phyloP scores from a whole-genome alignment of 2,888 invertebrate species.

The Tubulanus polymorphus region DNA sequence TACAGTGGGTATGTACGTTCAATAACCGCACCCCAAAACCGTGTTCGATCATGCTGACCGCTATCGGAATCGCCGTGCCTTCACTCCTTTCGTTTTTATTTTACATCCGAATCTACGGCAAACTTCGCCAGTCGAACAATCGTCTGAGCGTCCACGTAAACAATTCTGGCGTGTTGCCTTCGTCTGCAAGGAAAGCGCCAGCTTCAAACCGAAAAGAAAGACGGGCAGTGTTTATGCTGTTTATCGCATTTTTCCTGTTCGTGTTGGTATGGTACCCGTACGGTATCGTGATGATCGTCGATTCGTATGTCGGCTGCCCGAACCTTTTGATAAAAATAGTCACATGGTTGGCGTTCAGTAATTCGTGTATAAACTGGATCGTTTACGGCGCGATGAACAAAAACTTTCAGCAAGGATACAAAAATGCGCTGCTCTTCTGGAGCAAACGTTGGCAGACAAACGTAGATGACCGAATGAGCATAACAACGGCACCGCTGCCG shows the following conservation, averaged over 20 bases:
- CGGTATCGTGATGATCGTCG: not conserved
- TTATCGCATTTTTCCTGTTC: not conserved
- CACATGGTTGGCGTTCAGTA: not conserved
- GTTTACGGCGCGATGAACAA: constrained; percentile 1
- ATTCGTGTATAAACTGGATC: not conserved
- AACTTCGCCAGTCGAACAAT: not conserved
- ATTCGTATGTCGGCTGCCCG: not conserved
- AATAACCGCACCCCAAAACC: not conserved
- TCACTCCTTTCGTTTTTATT: not conserved
- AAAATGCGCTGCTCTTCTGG: not conserved
- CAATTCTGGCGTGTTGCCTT: not conserved
- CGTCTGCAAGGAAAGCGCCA: not conserved
- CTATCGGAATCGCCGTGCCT: not conserved
- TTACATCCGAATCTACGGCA: not conserved
- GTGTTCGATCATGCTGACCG: not conserved
- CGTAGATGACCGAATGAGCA: too few relatives aligned
- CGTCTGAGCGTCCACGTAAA: not conserved
- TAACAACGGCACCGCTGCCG: too few relatives aligned
- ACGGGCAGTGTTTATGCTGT: not conserved
- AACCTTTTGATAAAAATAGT: not conserved
- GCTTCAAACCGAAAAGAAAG: not conserved
- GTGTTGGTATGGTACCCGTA: not conserved
- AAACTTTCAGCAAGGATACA: not conserved
- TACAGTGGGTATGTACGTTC: not conserved
- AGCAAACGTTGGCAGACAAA: too few relatives aligned